A percentile compares a stretch with the other conserved stretches of the same genome.
These are phyloP conservation scores for Eurois occulta DNA, from an alignment of 2,888 invertebrate species.

Conservation along the genomic window DNA sequence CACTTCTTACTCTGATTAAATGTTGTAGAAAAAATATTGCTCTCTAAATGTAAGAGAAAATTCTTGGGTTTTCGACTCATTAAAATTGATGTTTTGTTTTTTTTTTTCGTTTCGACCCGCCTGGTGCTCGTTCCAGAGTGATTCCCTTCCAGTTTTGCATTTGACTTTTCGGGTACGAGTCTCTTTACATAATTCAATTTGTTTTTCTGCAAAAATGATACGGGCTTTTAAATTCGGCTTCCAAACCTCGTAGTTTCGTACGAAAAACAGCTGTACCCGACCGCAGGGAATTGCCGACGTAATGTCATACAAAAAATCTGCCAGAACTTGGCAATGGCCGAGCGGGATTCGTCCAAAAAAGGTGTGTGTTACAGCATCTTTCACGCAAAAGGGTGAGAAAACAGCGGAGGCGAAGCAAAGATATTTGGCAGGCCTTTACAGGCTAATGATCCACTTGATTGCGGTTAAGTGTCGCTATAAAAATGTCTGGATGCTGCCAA, in stretches of 20 bases:
- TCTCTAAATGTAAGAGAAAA: constrained; percentile 89
- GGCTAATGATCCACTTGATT: constrained; percentile 90
- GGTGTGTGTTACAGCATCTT: constrained; percentile 84
- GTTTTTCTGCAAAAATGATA: constrained; percentile 66
- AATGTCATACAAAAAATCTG: constrained; percentile 71
- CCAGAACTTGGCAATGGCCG: constrained; percentile 81
- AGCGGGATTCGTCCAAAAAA: constrained; percentile 80
- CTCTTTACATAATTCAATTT: constrained; percentile 74
- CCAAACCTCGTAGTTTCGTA: constrained; percentile 53
- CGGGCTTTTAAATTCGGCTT: constrained; percentile 60
- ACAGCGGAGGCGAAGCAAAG: constrained; percentile 82
- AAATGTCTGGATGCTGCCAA: constrained; percentile 89
- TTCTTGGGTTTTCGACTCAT: constrained; percentile 89
- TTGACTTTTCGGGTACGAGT: constrained; percentile 68
- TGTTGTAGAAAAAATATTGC: constrained; percentile 91
- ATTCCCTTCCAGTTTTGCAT: constrained; percentile 77
- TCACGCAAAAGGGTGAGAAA: constrained; percentile 87
- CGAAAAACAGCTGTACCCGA: constrained; percentile 61
- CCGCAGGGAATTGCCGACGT: constrained; percentile 65
- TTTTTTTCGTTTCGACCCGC: constrained; percentile 69
- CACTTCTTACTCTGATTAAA: constrained; percentile 90
- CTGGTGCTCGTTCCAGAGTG: constrained; percentile 70
- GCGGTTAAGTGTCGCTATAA: constrained; percentile 90
- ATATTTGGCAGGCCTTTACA: constrained; percentile 90
- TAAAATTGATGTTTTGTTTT: constrained; percentile 89